Base-by-base conservation (phyloP, 2,888 invertebrate species). In the Alcis repandata region DNA sequence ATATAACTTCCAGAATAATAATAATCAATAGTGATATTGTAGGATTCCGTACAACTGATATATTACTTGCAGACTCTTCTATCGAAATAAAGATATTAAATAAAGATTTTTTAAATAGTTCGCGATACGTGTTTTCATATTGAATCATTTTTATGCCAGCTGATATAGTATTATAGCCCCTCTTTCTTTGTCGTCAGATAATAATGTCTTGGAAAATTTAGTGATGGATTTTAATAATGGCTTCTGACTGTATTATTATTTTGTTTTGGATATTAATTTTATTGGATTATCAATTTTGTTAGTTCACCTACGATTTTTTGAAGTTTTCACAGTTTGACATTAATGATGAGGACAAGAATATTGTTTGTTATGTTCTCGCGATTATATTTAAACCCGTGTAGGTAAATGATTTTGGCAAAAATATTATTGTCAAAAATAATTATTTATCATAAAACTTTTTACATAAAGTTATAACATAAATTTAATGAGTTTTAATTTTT, bases 21-120 rank as follows among this genome's bases (percentile, higher is more conserved):
- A 11, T 2, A n/a, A 40, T 15, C 22, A 8, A 20, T 10, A 9
- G n/a, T 27, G 27, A 27, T n/a, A n/a, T n/a, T n/a, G n/a, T n/a
- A n/a, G 6, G 27, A 27, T 27, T 27, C 27, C 27, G 17, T 49
- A 22, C 40, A 32, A 15, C 43, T 60, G 51, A 67, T 64, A 69
- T 67, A 72, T 64, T 38, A 54, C 40, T 40, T 67, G 53, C 59
- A 63, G 56, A 67, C 61, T 60, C 38, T 56, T 54, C 57, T 46
- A 40, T 43, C 13, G 71, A 74, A 71, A 80, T 82, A 79, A 79
- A 80, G 74, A 77, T 75, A 79, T 79, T 79, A 81, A 75, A 80
- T 78, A 76, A 79, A 79, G 71, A 73, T 53, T 60, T 71, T 73
- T 71, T 79, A 77, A 81, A 80, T 76, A 78, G 72, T 74, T 72